phyloP scores from a whole-genome alignment of 2,888 invertebrate genomes.

The Agrenia bidenticulata region DNA sequence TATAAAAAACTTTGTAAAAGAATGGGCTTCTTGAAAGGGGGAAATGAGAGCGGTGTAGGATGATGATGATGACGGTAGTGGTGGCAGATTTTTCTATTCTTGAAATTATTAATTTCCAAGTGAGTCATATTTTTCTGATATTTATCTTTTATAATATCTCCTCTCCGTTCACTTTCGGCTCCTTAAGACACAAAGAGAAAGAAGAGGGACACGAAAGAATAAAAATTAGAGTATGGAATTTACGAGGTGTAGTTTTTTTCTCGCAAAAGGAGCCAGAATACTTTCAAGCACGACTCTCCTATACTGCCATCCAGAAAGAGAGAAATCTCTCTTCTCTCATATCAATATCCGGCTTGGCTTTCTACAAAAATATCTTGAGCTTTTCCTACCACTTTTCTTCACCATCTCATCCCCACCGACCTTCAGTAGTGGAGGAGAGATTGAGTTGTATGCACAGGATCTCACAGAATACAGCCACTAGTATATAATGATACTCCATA shows the following conservation, averaged over 20 bases:
- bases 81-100: slow-evolving; percentile 17
- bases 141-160: slow-evolving; percentile 28
- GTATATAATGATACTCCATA: not conserved
- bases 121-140: slow-evolving; percentile 46
- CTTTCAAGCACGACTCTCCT: no score
- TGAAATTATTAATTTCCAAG: slow-evolving; percentile 45
- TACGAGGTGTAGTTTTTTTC: slow-evolving; percentile 37
- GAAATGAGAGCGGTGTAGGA: not conserved
- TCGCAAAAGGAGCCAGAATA: not conserved
- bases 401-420: not conserved
- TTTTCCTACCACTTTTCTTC: not conserved
- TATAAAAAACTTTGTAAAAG: slow-evolving; percentile 27
- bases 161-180: slow-evolving; percentile 6
- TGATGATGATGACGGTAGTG: slow-evolving; percentile 23
- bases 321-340: not conserved
- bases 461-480: no score
- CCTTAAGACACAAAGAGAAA: slow-evolving; percentile 16
- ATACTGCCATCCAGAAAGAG: not conserved
- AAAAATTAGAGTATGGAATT: slow-evolving; percentile 45
- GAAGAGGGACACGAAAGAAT: slow-evolving; percentile 27
- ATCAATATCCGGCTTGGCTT: not conserved
- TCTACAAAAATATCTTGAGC: not conserved
- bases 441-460: no score
- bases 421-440: not conserved
- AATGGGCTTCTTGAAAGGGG: slow-evolving; percentile 22